These are phyloP conservation scores for Mesorhabditis sp. DNA, from an alignment of 2,888 invertebrate genomes.

Conservation along the genomic window DNA sequence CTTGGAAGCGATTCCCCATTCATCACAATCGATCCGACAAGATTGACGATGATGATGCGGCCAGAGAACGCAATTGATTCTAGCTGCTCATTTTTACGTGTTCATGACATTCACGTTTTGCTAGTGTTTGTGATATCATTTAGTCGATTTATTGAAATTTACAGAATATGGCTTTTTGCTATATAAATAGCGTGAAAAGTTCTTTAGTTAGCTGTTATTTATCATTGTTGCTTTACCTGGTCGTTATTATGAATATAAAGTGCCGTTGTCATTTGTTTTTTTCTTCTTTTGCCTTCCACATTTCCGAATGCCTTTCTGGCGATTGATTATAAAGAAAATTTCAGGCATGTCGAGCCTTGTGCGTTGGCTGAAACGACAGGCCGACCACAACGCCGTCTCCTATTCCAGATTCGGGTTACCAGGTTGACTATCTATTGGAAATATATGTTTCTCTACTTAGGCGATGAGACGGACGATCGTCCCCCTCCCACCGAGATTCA, in stretches of 20 bases:
- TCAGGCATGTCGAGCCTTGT: slow-evolving; percentile 22
- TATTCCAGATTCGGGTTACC: slow-evolving; percentile 54
- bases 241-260: neutral
- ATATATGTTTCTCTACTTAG: slow-evolving; percentile 15
- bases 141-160: too few relatives aligned
- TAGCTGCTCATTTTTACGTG: too few relatives aligned
- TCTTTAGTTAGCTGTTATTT: neutral
- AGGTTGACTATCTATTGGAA: slow-evolving; percentile 19
- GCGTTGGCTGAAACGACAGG: slow-evolving; percentile 41
- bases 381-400: slow-evolving; percentile 44
- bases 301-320: neutral
- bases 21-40: slow-evolving; percentile 2
- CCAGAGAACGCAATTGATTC: neutral
- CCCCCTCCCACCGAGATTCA: slow-evolving; percentile 45
- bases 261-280: neutral
- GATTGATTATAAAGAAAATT: neutral
- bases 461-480: slow-evolving; percentile 49
- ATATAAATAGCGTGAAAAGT: neutral
- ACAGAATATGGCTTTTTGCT: neutral
- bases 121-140: too few relatives aligned
- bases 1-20: slow-evolving; percentile 31
- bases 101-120: neutral
- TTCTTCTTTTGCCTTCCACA: neutral
- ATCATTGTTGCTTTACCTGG: neutral
- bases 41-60: slow-evolving; percentile 6